These are phyloP conservation scores for Rhea americana DNA, from an alignment of 2,113 vertebrate genomes.

Conservation along the genomic window DNA sequence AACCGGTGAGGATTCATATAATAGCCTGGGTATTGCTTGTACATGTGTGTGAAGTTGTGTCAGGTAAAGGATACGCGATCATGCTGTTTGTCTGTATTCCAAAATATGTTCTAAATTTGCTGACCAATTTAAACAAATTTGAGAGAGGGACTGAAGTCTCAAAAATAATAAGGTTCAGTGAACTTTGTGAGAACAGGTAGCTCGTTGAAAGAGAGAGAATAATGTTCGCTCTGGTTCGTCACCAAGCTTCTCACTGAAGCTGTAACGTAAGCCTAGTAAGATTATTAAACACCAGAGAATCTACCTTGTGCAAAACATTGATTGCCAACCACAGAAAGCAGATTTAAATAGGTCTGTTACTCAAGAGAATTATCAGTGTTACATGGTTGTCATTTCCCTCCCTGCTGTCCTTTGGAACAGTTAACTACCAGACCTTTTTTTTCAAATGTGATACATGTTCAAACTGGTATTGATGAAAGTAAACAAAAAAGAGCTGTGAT, in stretches of 20 bases:
- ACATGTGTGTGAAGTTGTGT: background rate
- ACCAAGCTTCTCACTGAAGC: background rate
- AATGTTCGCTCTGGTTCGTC: background rate
- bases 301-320: background rate
- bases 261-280: background rate
- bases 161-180: background rate
- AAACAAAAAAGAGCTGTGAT: background rate
- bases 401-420: background rate
- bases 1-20: background rate
- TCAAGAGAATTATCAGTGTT: background rate
- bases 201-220: background rate
- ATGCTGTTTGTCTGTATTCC: background rate
- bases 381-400: background rate
- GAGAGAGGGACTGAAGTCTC: background rate
- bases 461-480: background rate
- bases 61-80: rapidly evolving
- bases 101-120: background rate
- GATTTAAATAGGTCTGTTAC: background rate
- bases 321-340: background rate
- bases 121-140: background rate
- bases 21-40: background rate
- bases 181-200: background rate
- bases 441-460: background rate
- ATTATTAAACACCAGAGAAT: background rate
- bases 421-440: background rate